Evolutionary conservation across 35 echinoderm and acorn worm genomes (phyloP), one percentile per base, ranked within the genome.

Genomic region (Amphiura filiformis): DNA sequence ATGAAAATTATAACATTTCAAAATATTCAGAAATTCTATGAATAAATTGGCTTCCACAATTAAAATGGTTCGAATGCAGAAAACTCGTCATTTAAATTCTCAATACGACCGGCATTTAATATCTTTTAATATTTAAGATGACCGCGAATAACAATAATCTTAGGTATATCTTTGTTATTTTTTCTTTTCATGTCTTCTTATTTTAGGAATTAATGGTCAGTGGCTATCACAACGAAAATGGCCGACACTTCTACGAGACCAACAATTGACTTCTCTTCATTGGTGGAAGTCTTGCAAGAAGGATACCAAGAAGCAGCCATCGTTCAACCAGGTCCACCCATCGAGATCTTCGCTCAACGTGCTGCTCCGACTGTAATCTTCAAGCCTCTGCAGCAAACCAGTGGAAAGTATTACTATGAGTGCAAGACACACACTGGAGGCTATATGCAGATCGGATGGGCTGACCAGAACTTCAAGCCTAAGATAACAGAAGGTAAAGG

Each of bases 401-500:
- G 17, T 12, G 17, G 78, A 14, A 36, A 80, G 34, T 80, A 22
- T 32, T 80, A 80, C 78, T 80, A 34, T n/a, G 78, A 80, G 26
- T 80, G 78, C 78, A 80, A 80, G 78, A 80, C 78, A 33, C 78
- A 80, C 31, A 77, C 78, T 80, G 78, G 78, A 34, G 78, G 78
- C 35, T 80, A 80, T 36, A 80, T 36, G 78, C 78, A 80, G 26
- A 13, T 80, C 13, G 78, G 78, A 22, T 80, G 78, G 78, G 78
- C 78, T 13, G 78, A 36, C 4, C 13, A 9, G 1, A 36, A n/a
- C 4, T 80, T 80, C 34, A 12, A 80, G 38, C 3, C 78, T 1
- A n/a, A 33, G 17, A 32, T 26, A 22, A 34, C 78, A 5, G 78
- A 77, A 31, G 78, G 78, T 3, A 80, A 80, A 80, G 78, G 78